Evolutionary conservation across 2,888 invertebrate species (phyloP), one percentile per base, ranked within the genome.

Genomic region (Hypomecis atomaria): DNA sequence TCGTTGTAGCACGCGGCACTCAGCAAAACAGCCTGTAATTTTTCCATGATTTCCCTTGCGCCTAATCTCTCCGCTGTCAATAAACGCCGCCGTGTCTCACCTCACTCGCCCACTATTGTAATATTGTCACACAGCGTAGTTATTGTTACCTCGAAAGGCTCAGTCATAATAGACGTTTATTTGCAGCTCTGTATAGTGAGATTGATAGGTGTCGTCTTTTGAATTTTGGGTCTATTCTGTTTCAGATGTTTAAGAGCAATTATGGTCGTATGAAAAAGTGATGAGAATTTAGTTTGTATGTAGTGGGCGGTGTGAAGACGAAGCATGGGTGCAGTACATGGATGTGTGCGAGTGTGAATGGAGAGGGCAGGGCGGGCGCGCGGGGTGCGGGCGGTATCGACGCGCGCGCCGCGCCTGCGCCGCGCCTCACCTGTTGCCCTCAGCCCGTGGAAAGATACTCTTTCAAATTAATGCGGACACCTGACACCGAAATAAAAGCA

Each of bases 361-460:
- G 88, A 81, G 79, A 79, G 82, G 84, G 80, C 76, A 76, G 82
- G 78, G 70, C 44, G 54, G 75, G 74, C 72, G 76, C 72, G 78
- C 76, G 82, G 83, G 78, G 60, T 23, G 38, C 60, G 85, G 64
- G 87, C 75, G 87, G 89, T 89, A 90, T 90, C 87, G 92, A 90
- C 90, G 86, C 83, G 88, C 81, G 77, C 84, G 87, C 82, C 88
- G 85, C 92, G 90, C 90, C 78, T 89, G 90, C 90, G 90, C 87
- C 75, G 79, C 77, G 75, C 73, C 72, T 83, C 89, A 92, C 92
- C 91, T 92, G 92, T 92, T 92, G 92, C 91, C 86, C 87, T 82
- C 79, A 90, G 86, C 84, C 87, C 89, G 82, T 89, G 91, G 90
- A 91, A 91, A 90, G 82, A 86, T 90, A 90, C 90, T 87, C 87